Conservation (phyloP, 2,888 invertebrate species). For the Eristalis tenax region DNA sequence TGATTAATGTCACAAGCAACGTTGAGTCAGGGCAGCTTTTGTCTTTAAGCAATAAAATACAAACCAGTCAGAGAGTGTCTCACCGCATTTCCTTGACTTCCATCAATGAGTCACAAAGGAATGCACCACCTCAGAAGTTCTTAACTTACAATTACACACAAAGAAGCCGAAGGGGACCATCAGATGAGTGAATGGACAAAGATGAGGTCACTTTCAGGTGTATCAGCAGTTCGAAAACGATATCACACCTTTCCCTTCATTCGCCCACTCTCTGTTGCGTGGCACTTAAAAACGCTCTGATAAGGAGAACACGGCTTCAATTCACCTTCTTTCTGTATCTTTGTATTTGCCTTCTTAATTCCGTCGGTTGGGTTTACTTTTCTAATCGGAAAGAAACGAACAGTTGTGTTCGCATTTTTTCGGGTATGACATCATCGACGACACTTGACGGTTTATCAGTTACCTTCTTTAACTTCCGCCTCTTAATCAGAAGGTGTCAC, state of each 20-base stretch:
- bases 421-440: slow-evolving; percentile 54
- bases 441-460: slow-evolving; percentile 31
- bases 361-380: slow-evolving; percentile 30
- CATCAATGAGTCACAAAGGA: background rate
- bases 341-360: slow-evolving; percentile 3
- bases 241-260: background rate
- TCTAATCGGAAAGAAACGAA: slow-evolving; percentile 31
- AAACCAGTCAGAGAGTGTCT: background rate
- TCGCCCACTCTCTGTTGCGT: background rate
- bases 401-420: slow-evolving; percentile 40
- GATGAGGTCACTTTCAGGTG: background rate
- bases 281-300: background rate
- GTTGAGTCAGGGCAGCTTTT: background rate
- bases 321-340: slow-evolving; percentile 6
- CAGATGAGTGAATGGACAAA: background rate
- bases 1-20: background rate
- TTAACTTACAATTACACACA: background rate
- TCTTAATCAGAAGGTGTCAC: background rate
- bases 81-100: no score
- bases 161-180: background rate
- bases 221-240: background rate
- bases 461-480: background rate
- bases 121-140: background rate
- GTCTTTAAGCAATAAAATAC: background rate
- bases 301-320: slow-evolving; percentile 23